Evolutionary conservation across 2,888 invertebrate genomes (phyloP).

Genomic region (Diplolepis rosae): DNA sequence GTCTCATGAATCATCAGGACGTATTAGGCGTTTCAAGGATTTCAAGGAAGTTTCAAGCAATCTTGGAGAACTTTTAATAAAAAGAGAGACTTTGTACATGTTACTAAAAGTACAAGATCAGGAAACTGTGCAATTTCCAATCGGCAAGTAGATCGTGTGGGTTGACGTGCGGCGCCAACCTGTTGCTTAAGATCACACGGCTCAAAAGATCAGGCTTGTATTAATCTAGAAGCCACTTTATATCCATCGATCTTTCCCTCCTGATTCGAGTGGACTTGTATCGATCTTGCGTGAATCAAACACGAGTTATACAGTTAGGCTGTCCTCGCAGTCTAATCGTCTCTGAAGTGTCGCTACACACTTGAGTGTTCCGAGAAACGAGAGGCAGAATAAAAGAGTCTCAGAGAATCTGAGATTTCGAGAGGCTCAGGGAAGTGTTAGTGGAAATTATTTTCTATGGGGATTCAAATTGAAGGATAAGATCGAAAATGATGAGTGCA

Average conservation of each 20-base stretch:
- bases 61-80: not conserved
- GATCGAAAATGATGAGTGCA: conserved; percentile 1
- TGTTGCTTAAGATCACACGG: conserved; percentile 69
- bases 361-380: conserved; percentile 22
- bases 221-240: conserved; percentile 59
- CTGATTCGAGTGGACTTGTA: conserved; percentile 22
- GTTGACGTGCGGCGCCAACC: conserved; percentile 72
- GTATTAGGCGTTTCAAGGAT: conserved; percentile 15
- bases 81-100: conserved; percentile 19
- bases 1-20: conserved; percentile 27
- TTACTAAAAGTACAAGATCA: conserved; percentile 22
- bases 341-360: conserved; percentile 15
- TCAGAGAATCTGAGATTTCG: conserved; percentile 5
- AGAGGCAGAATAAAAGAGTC: not conserved
- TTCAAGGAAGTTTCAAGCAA: not conserved
- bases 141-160: conserved; percentile 63
- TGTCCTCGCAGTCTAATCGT: conserved; percentile 21
- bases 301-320: conserved; percentile 20
- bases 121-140: conserved; percentile 60
- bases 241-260: conserved; percentile 30
- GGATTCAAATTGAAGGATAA: conserved; percentile 13
- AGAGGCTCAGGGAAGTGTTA: conserved; percentile 11
- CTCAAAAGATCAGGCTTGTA: conserved; percentile 60
- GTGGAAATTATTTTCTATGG: conserved; percentile 8
- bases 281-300: conserved; percentile 30